Evolutionary conservation across 1,140 invertebrate species (phyloP).

Genomic region (Drosophila pandora): DNA sequence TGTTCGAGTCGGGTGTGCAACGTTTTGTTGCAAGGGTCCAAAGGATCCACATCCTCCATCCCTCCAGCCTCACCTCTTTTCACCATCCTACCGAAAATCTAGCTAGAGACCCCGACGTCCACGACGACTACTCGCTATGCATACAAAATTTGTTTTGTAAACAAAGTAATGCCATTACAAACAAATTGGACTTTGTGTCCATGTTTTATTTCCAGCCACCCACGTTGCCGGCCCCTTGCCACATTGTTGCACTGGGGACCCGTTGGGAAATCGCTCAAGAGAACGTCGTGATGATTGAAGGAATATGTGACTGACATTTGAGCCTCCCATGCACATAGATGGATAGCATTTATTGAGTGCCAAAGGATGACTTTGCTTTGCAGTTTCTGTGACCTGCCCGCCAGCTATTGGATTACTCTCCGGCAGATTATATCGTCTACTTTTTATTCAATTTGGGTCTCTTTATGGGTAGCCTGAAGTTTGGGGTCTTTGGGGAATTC

Average conservation of each 20-base stretch:
- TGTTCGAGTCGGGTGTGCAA: conserved; percentile 25
- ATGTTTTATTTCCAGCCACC: conserved; percentile 49
- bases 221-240: conserved; percentile 9
- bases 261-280: conserved; percentile 62
- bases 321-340: conserved; percentile 54
- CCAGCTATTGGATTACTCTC: conserved; percentile 42
- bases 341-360: conserved; percentile 74
- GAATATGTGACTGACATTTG: conserved; percentile 69
- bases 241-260: conserved; percentile 36
- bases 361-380: conserved; percentile 33
- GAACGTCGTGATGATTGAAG: conserved; percentile 42
- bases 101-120: conserved; percentile 10
- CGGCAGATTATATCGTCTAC: conserved; percentile 33
- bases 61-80: conserved; percentile 7
- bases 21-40: conserved; percentile 41
- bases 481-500: background rate
- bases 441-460: conserved; percentile 54
- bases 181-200: conserved; percentile 80
- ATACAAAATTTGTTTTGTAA: conserved; percentile 82
- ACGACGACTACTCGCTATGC: conserved; percentile 73
- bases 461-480: background rate
- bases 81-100: background rate
- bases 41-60: background rate
- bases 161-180: conserved; percentile 82
- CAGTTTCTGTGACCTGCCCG: conserved; percentile 30